Base-by-base conservation (phyloP, 1,140 invertebrate genomes). In the Harpegnathos saltator region DNA sequence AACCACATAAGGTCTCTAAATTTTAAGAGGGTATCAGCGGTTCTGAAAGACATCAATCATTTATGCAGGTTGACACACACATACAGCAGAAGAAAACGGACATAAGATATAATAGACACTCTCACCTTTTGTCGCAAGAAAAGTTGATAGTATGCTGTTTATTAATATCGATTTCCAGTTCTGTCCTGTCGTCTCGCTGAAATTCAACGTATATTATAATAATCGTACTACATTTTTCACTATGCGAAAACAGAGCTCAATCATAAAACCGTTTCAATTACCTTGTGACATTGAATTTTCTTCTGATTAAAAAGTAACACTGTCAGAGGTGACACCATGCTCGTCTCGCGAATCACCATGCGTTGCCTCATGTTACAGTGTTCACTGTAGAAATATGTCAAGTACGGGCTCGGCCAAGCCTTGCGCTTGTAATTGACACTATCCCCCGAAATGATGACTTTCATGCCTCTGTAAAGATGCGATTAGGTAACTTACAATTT, bases 361-460 rank as follows among this genome's bases (percentile, higher is more conserved):
- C 92, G 94, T 17, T 94, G 78, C 50, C 94, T 90, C 61, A 95
- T 94, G 4, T 90, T 38, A 0, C 94, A 94, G 68, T 95, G 94
- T 0, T 91, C 61, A 90, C 94, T 84, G 89, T 93, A 81, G 84
- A 95, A 92, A 92, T 95, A 91, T 82, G 94, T 89, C 88, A 94
- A 50, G 93, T 90, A 90, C 38, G 92, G 74, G 90, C 91, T 91
- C 52, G 93, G 89, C 54, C 91, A 92, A 63, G 91, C 86, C 24
- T 86, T 91, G 66, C 94, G 90, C 15, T 93, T 93, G 72, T 95
- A 92, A 91, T 96, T 96, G 0, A 96, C 94, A 90, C 95, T 95
- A 61, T 96, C 95, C 26, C 94, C 88, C 12, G 92, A 91, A 2
- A 96, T 91, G 72, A 94, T 92, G 4, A 94, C 95, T 29, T 91